These are phyloP conservation scores for Emydocephalus ijimae DNA, from an alignment of 2,113 vertebrate genomes.

Conservation along the genomic window DNA sequence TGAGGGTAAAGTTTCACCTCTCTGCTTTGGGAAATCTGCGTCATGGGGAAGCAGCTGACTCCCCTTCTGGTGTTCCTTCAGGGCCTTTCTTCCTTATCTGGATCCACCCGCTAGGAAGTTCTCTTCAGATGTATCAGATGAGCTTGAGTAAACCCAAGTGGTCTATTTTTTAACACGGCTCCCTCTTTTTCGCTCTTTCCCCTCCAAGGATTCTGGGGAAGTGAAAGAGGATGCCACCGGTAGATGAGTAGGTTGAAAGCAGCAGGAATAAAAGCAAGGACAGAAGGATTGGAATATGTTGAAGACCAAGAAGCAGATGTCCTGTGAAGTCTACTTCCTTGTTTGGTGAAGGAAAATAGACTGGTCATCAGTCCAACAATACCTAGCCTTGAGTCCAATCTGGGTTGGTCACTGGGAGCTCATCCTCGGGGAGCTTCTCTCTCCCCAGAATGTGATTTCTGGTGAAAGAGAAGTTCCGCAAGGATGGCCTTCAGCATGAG, in stretches of 20 bases:
- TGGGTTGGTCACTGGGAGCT: no score
- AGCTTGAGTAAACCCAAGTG: background rate
- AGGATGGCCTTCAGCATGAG: no score
- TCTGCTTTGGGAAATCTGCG: background rate
- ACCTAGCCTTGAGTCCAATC: background rate
- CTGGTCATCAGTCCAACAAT: background rate
- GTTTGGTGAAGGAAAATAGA: background rate
- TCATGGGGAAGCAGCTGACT: no score
- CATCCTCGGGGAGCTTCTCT: no score
- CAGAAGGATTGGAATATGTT: background rate
- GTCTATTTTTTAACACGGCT: background rate
- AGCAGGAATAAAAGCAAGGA: background rate
- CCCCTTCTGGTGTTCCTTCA: background rate
- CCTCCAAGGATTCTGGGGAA: background rate
- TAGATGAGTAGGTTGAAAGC: background rate
- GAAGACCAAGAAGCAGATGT: background rate
- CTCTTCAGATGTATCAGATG: background rate
- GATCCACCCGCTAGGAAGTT: background rate
- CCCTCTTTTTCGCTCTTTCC: background rate
- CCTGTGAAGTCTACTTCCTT: background rate
- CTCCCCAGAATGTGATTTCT: no score
- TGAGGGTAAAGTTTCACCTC: slow-evolving; percentile 80
- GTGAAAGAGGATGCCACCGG: background rate
- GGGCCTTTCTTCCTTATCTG: background rate
- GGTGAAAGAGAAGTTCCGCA: no score